Conservation (phyloP, 2,888 invertebrate genomes). For the Habroteleia sp. region DNA sequence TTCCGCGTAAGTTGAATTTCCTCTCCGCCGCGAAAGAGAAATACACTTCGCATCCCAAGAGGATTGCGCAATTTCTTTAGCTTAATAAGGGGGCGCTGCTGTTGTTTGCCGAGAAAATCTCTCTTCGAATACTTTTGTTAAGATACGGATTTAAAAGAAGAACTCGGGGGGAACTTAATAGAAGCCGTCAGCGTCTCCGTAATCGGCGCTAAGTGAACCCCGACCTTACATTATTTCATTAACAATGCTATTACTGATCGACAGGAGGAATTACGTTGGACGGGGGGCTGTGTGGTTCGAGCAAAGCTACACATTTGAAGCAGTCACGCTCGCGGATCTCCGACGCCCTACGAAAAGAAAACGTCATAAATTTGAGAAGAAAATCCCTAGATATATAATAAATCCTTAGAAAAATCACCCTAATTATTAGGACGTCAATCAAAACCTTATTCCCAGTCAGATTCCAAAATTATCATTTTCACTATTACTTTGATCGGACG, state of each 20-base stretch:
- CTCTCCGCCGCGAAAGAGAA: conserved; percentile 43
- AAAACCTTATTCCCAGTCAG: too few species aligned
- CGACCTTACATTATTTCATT: conserved; percentile 53
- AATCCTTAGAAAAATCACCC: too few species aligned
- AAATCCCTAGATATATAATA: too few species aligned
- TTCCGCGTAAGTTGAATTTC: conserved; percentile 34
- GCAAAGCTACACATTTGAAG: too few species aligned
- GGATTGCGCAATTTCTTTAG: conserved; percentile 60
- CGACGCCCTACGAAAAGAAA: background rate
- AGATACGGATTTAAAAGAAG: conserved; percentile 45
- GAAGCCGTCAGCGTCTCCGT: conserved; percentile 30
- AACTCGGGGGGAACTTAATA: conserved; percentile 41
- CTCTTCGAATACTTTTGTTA: conserved; percentile 55
- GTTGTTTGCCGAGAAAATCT: conserved; percentile 56
- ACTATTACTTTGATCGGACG: too few species aligned
- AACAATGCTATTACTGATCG: conserved; percentile 44
- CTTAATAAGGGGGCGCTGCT: conserved; percentile 55
- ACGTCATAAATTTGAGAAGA: too few species aligned
- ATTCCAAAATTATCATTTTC: too few species aligned
- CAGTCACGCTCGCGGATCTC: background rate
- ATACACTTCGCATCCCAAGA: conserved; percentile 58
- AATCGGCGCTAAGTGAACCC: conserved; percentile 48
- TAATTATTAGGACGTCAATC: too few species aligned
- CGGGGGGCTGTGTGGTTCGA: too few species aligned
- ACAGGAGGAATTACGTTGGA: conserved; percentile 18